These are phyloP conservation scores for Adineta ricciae DNA, from an alignment of 2,888 invertebrate species.

Conservation along the genomic window DNA sequence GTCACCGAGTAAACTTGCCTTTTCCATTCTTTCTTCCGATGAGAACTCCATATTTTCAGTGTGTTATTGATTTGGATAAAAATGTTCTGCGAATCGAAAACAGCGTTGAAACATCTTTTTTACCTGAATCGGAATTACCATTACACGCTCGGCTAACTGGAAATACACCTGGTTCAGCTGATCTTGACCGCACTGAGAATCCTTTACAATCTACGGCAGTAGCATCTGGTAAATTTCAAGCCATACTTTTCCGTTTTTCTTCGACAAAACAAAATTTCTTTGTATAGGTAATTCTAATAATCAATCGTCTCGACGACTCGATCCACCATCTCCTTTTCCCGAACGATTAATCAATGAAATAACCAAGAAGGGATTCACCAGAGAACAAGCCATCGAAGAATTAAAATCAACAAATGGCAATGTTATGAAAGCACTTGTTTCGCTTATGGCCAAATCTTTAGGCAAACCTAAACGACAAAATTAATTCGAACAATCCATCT, in stretches of 20 bases:
- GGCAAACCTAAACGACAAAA: not conserved
- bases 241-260: too few species aligned
- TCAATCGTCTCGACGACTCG: not conserved
- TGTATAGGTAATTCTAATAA: not conserved
- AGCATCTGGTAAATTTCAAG: not conserved
- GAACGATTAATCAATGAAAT: slow-evolving; percentile 11
- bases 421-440: slow-evolving; percentile 20
- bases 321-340: not conserved
- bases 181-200: too few species aligned
- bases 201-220: not conserved
- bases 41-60: slow-evolving; percentile 6
- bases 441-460: slow-evolving; percentile 30
- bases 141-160: slow-evolving; percentile 65
- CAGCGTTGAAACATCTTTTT: slow-evolving; percentile 64
- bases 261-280: not conserved
- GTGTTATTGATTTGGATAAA: slow-evolving; percentile 33
- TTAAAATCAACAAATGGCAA: slow-evolving; percentile 24
- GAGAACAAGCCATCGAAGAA: slow-evolving; percentile 27
- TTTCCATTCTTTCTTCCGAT: not conserved
- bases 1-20: slow-evolving; percentile 66
- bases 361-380: slow-evolving; percentile 20
- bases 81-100: slow-evolving; percentile 30
- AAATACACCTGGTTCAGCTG: not conserved
- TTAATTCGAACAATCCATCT: not conserved
- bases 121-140: slow-evolving; percentile 68